Conservation (phyloP, 2,888 invertebrate species). For the Endomychus coccineus region DNA sequence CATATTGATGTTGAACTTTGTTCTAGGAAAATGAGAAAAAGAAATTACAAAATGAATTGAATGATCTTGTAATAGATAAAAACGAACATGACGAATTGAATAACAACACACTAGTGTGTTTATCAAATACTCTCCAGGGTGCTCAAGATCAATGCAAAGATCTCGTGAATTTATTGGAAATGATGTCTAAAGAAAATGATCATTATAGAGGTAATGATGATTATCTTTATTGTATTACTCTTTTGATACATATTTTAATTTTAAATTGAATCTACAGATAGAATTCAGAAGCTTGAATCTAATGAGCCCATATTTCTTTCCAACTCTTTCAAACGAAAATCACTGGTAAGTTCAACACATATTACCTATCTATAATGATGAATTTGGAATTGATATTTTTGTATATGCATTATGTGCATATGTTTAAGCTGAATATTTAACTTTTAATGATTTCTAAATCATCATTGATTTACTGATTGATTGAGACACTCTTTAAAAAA, state of each 20-base stretch:
- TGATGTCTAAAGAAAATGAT: constrained; percentile 30
- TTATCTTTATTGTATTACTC: no score
- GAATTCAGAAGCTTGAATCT: constrained; percentile 10
- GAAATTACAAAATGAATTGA: constrained; percentile 26
- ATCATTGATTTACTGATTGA: no score
- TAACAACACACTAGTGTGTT: constrained; percentile 21
- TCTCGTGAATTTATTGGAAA: constrained; percentile 29
- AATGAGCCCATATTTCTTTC: constrained; percentile 9
- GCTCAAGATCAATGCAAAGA: constrained; percentile 33
- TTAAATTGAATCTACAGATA: constrained; percentile 6
- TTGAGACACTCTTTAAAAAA: no score
- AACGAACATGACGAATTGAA: constrained; percentile 25
- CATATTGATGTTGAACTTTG: neutral
- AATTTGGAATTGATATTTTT: no score
- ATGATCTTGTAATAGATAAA: constrained; percentile 23
- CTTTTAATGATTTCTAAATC: no score
- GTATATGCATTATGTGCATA: no score
- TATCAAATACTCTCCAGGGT: constrained; percentile 28
- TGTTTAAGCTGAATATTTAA: no score
- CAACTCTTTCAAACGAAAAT: constrained; percentile 14
- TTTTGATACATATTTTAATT: no score
- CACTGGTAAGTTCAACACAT: constrained; percentile 20
- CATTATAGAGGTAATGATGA: constrained; percentile 30
- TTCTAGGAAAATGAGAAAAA: constrained; percentile 29
- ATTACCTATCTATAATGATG: no score